Percentiles rank a stretch among this genome's conserved stretches.
Evolutionary conservation across 2,888 invertebrate species (phyloP).

Genomic region (Archips crataeganus): DNA sequence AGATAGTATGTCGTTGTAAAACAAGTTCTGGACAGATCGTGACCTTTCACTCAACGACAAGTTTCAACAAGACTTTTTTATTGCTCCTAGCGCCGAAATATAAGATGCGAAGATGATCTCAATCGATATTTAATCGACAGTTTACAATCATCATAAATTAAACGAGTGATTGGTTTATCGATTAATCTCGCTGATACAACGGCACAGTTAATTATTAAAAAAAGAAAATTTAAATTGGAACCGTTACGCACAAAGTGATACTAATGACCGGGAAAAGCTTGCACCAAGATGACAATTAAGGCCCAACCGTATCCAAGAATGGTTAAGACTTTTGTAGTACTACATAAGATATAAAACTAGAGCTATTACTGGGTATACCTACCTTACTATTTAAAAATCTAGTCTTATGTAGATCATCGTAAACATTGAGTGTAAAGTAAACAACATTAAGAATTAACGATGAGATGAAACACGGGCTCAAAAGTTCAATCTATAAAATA

Average conservation of each 20-base stretch:
- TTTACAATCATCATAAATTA: constrained; percentile 42
- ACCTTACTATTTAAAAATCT: too few relatives aligned
- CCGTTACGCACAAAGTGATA: constrained; percentile 19
- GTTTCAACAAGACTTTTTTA: constrained; percentile 34
- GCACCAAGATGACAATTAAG: background rate
- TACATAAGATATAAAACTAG: background rate
- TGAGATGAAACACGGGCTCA: too few relatives aligned
- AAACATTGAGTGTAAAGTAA: too few relatives aligned
- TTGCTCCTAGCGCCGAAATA: constrained; percentile 18
- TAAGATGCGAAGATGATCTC: constrained; percentile 30
- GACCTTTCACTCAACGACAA: constrained; percentile 35
- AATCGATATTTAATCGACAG: constrained; percentile 41
- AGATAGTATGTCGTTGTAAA: constrained; percentile 45
- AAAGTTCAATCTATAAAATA: background rate
- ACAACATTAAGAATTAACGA: too few relatives aligned
- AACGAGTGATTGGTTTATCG: constrained; percentile 35
- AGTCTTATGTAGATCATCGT: too few relatives aligned
- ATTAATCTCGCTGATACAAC: constrained; percentile 27
- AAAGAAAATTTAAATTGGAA: constrained; percentile 19
- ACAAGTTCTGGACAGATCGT: constrained; percentile 25
- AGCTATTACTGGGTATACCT: background rate
- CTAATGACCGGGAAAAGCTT: constrained; percentile 8
- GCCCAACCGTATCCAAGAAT: background rate
- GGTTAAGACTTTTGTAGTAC: background rate
- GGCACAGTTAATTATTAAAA: constrained; percentile 30